A percentile compares a stretch with the other conserved stretches of the same genome.
Conservation (phyloP, 1,140 invertebrate species). For the Drosophila willistoni region DNA sequence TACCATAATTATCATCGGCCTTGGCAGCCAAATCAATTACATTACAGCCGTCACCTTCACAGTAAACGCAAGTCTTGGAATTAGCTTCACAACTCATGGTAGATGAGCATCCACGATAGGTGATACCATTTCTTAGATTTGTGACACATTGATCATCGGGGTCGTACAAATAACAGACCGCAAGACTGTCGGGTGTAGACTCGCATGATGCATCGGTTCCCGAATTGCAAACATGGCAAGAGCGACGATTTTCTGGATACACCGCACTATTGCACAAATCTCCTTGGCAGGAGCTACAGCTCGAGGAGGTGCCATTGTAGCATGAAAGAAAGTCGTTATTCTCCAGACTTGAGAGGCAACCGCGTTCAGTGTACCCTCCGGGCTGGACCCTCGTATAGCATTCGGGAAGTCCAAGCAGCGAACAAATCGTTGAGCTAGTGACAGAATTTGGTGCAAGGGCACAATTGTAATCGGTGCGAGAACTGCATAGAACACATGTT, state of each 20-base stretch:
- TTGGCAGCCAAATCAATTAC: constrained; percentile 43
- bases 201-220: constrained; percentile 47
- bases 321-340: constrained; percentile 70
- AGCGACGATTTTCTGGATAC: constrained; percentile 54
- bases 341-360: constrained; percentile 70
- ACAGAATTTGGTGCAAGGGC: constrained; percentile 55
- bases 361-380: constrained; percentile 72
- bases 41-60: constrained; percentile 69
- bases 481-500: constrained; percentile 63
- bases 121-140: constrained; percentile 53
- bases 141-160: constrained; percentile 65
- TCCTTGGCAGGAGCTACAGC: constrained; percentile 58
- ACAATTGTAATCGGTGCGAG: constrained; percentile 66
- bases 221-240: constrained; percentile 75
- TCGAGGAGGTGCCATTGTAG: constrained; percentile 62
- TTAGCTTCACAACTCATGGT: constrained; percentile 62
- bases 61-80: constrained; percentile 57
- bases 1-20: constrained; percentile 69
- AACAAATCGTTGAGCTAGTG: constrained; percentile 40
- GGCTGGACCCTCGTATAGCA: constrained; percentile 65
- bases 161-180: constrained; percentile 58
- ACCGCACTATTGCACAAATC: constrained; percentile 56
- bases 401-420: constrained; percentile 50
- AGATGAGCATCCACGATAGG: constrained; percentile 62
- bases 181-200: constrained; percentile 50